A percentile compares a stretch with the other conserved stretches of the same genome.
Conservation (phyloP, 2,113 vertebrate genomes). For the Colossoma macropomum region DNA sequence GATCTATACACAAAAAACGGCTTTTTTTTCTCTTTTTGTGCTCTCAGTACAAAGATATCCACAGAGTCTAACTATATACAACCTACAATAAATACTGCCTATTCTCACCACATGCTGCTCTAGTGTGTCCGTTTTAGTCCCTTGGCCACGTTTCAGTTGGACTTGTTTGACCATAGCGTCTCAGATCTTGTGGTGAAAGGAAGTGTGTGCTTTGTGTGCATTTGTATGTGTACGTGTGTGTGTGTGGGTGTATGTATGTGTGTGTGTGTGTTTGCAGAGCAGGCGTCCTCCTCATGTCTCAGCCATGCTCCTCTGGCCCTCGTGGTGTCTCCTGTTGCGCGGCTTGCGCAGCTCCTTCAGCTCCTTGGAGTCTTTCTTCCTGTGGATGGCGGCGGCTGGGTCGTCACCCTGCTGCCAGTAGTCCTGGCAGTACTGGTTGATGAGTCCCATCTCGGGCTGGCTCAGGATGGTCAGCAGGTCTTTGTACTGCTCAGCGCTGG, state of each 20-base stretch:
- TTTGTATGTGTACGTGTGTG: slow-evolving; percentile 32
- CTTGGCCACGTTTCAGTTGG: slow-evolving; percentile 41
- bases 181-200: slow-evolving; percentile 23
- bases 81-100: slow-evolving; percentile 91
- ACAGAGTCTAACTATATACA: slow-evolving; percentile 83
- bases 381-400: slow-evolving; percentile 71
- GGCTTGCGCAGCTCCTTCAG: slow-evolving; percentile 87
- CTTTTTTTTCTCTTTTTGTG: slow-evolving; percentile 43
- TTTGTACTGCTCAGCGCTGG: slow-evolving; percentile 84
- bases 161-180: slow-evolving; percentile 52
- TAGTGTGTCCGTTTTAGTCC: slow-evolving; percentile 36
- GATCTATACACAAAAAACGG: slow-evolving; percentile 80
- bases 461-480: slow-evolving; percentile 95
- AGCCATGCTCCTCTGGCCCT: slow-evolving; percentile 79
- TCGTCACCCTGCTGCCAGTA: slow-evolving; percentile 90
- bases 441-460: slow-evolving; percentile 95
- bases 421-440: slow-evolving; percentile 98
- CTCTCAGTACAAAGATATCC: slow-evolving; percentile 81
- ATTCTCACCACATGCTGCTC: slow-evolving; percentile 48
- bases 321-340: slow-evolving; percentile 94
- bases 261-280: slow-evolving; percentile 4
- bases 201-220: slow-evolving; percentile 30
- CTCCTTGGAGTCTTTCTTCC: slow-evolving; percentile 89
- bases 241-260: neutral
- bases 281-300: slow-evolving; percentile 84